These are phyloP conservation scores for Phasianus colchicus DNA, from an alignment of 2,113 vertebrate species.

Conservation along the genomic window DNA sequence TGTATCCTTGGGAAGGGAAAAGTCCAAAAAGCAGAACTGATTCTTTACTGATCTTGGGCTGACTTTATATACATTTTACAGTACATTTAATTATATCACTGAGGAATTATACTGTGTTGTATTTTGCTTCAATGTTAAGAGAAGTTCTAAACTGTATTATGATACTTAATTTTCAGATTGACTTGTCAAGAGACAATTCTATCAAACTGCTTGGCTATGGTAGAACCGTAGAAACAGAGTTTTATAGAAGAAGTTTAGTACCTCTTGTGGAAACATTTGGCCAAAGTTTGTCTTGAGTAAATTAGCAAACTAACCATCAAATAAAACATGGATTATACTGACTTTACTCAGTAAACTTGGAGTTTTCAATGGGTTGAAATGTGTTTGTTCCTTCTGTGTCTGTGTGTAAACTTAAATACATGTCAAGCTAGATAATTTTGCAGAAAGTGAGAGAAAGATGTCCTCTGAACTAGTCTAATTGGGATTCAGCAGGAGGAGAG, in stretches of 20 bases:
- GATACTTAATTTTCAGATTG: conserved; percentile 57
- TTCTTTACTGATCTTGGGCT: conserved; percentile 68
- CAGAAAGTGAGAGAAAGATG: background rate
- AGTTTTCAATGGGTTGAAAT: conserved; percentile 75
- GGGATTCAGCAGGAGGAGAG: background rate
- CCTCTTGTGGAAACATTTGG: conserved; percentile 59
- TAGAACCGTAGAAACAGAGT: conserved; percentile 37
- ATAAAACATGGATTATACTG: conserved; percentile 60
- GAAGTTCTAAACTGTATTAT: conserved; percentile 34
- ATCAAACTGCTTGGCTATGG: conserved; percentile 31
- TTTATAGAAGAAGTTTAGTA: conserved; percentile 45
- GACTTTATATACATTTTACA: conserved; percentile 58
- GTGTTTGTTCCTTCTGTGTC: conserved; percentile 49
- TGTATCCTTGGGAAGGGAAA: conserved; percentile 65
- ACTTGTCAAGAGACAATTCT: conserved; percentile 55
- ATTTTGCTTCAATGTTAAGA: conserved; percentile 66
- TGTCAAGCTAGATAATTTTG: background rate
- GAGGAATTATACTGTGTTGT: conserved; percentile 46
- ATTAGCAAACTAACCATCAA: conserved; percentile 53
- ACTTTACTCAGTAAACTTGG: conserved; percentile 44
- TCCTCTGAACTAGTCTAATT: background rate
- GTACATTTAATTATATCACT: conserved; percentile 56
- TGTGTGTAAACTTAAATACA: conserved; percentile 16
- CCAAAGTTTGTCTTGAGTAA: conserved; percentile 64
- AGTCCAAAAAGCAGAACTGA: conserved; percentile 61